phyloP scores from a whole-genome alignment of 1,140 invertebrate genomes.

The Ladona fulva region DNA sequence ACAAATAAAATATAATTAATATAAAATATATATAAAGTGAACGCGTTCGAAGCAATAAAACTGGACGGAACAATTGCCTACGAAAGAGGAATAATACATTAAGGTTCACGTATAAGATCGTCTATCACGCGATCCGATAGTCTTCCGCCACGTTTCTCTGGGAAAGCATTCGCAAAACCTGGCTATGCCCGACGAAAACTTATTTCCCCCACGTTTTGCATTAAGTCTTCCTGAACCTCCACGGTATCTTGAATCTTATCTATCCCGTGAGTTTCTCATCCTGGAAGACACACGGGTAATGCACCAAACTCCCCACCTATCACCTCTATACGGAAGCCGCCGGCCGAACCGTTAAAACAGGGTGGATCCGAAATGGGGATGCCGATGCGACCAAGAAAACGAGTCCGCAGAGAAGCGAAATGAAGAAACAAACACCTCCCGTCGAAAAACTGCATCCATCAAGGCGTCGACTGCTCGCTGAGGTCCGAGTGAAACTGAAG shows the following conservation, averaged over 20 bases:
- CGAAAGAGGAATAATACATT: neutral
- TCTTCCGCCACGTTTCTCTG: too few species aligned
- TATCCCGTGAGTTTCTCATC: too few species aligned
- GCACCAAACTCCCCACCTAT: neutral
- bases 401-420: neutral
- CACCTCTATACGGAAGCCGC: neutral
- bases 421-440: neutral
- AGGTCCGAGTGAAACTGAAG: slow-evolving; percentile 30
- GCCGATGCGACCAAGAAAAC: neutral
- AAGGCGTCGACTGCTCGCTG: slow-evolving; percentile 13
- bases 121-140: too few species aligned
- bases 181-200: too few species aligned
- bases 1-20: neutral
- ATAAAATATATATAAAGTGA: slow-evolving; percentile 9
- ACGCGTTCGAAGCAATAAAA: slow-evolving; percentile 6
- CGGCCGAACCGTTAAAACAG: neutral
- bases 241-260: too few species aligned
- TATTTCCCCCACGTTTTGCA: too few species aligned
- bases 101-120: too few species aligned
- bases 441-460: neutral
- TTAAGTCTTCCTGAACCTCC: too few species aligned
- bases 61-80: neutral
- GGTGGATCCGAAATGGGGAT: neutral
- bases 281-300: too few species aligned
- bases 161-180: too few species aligned